Evolutionary conservation across 2,888 invertebrate species (phyloP), one percentile per base, ranked within the genome.

Genomic region (Calameuta idolon): DNA sequence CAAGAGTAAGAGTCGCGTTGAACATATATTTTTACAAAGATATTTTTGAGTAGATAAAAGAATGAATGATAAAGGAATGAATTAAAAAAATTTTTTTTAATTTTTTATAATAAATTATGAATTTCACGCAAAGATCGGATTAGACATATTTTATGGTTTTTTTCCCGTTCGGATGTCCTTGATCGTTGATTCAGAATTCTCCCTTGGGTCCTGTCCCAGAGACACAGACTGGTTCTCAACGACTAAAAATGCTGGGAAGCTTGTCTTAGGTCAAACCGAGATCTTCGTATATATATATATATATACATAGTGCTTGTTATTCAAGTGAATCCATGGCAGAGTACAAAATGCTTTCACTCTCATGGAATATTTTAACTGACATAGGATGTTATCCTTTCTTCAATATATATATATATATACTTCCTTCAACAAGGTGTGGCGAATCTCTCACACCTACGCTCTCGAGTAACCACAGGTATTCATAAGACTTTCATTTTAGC

Each of bases 331-430:
- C 40, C 40, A 40, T 40, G 40, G 15, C 40, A 40, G 40, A 23
- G 23, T 40, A 40, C 4, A 82, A 84, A 83, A 85, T 85, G 85
- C 85, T 85, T 85, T 85, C 85, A 85, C 85, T 85, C 85, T 81
- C 82, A 76, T 81, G 83, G 79, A 85, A 82, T 83, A 83, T 85
- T 85, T 85, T 85, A 55, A 55, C 55, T 9, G 55, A 9, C 23
- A 55, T 55, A 55, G 55, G 55, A 55, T 55, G 55, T 55, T 55
- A 23, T 55, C 23, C 23, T 55, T 55, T 23, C 55, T 55, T 55
- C 55, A 23, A 40, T 40, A 40, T 37, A 37, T 40, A 55, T 55
- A 23, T 40, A 15, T 23, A 5, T 55, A 15, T 15, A 55, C 9
- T 55, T 55, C 55, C 55, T 55, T 9, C 23, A 55, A 55, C 55